Percentiles rank a stretch among this genome's conserved stretches.
Evolutionary conservation across 1,140 invertebrate genomes (phyloP).

Genomic region (Nilaparvata lugens): DNA sequence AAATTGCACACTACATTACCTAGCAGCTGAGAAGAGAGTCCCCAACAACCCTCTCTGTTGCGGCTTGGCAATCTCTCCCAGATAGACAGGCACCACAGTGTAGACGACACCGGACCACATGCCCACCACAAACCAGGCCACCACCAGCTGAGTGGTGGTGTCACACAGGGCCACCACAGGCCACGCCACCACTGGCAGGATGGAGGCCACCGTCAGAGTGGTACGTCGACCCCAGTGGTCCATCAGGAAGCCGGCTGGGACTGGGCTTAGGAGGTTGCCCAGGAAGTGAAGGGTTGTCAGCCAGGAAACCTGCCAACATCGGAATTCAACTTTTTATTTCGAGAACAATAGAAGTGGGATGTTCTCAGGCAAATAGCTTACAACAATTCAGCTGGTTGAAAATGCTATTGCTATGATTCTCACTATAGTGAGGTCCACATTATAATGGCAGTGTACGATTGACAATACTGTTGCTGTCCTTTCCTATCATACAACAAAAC

Average conservation of each 20-base stretch:
- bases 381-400: too few species aligned
- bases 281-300: constrained; percentile 21
- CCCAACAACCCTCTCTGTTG: constrained; percentile 38
- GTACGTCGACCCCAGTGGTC: constrained; percentile 63
- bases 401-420: too few species aligned
- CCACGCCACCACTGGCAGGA: constrained; percentile 35
- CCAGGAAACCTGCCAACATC: constrained; percentile 21
- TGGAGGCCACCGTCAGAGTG: constrained; percentile 55
- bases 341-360: too few species aligned
- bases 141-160: neutral
- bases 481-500: too few species aligned
- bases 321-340: too few species aligned
- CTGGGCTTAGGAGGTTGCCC: constrained; percentile 21
- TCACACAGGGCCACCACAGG: neutral
- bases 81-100: constrained; percentile 74
- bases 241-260: constrained; percentile 42
- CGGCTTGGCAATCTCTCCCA: constrained; percentile 60
- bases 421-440: too few species aligned
- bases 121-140: constrained; percentile 21
- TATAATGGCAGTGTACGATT: too few species aligned
- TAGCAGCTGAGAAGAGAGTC: constrained; percentile 27
- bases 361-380: too few species aligned
- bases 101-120: constrained; percentile 61
- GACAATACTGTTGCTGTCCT: too few species aligned
- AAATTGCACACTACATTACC: too few species aligned